These are phyloP conservation scores for Acanthosoma haemorrhoidale DNA, from an alignment of 2,888 invertebrate genomes.

Conservation along the genomic window DNA sequence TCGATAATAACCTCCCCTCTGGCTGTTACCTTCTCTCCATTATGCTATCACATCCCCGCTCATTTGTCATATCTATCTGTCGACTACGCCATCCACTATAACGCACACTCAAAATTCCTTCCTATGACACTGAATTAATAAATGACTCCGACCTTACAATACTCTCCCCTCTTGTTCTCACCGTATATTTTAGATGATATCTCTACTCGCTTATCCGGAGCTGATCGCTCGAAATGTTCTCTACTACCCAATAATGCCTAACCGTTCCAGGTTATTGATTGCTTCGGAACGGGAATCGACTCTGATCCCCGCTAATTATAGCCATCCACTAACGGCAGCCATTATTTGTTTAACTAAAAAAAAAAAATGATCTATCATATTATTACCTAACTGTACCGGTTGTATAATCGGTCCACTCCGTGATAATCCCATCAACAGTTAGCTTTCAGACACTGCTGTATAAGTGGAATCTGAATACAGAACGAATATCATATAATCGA, in stretches of 20 bases:
- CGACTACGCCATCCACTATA: too few relatives aligned
- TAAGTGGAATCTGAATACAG: too few relatives aligned
- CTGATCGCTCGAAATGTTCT: neutral
- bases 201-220: neutral
- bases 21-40: neutral
- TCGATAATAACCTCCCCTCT: conserved; percentile 28
- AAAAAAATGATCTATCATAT: too few relatives aligned
- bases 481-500: too few relatives aligned
- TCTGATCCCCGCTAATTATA: neutral
- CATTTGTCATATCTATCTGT: conserved; percentile 8
- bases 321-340: neutral
- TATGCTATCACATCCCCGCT: neutral
- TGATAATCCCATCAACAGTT: too few relatives aligned
- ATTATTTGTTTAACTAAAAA: too few relatives aligned
- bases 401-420: too few relatives aligned
- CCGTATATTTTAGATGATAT: conserved; percentile 3
- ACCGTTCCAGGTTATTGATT: too few relatives aligned
- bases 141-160: neutral
- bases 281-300: neutral
- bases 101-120: neutral
- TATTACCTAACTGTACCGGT: too few relatives aligned
- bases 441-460: too few relatives aligned
- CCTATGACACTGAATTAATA: neutral
- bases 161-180: neutral
- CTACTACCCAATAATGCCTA: too few relatives aligned